Base-by-base conservation (phyloP, 2,888 invertebrate genomes). In the Dicranocentrus wangi region DNA sequence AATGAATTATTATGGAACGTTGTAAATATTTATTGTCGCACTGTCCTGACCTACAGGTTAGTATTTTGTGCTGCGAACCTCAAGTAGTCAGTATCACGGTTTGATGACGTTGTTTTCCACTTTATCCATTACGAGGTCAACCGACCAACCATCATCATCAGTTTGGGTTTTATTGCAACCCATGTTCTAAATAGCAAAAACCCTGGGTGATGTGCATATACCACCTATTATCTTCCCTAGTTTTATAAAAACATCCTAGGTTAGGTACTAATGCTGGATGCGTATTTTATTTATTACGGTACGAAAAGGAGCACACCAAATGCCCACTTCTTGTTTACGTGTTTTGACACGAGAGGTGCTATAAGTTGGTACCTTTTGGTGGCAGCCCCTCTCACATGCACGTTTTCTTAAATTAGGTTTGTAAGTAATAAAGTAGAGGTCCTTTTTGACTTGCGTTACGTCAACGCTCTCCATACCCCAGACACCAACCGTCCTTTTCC, bases 21-120 rank as follows among this genome's bases (percentile, higher is more conserved):
- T 47, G 27, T 71, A 61, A 71, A 71, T 2, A 28, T n/a, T 60
- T 51, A 61, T 19, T 25, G 19, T n/a, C 23, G 8, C 2, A 73
- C 19, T n/a, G 47, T n/a, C 13, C 69, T 61, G 71, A 71, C 71
- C 71, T 71, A 71, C 71, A 60, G 47, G 60, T 21, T 1, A 21
- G 21, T n/a, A n/a, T n/a, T n/a, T n/a, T n/a, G n/a, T 5, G 27
- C 5, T 23, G n/a, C 15, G 27, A 27, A n/a, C 21, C 58, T 32
- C 32, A 32, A 32, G 32, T 32, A 32, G 5, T 32, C 32, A 32
- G 10, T 7, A 32, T 3, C 10, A 32, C 32, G n/a, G n/a, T n/a
- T n/a, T 32, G 32, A 32, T 7, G 32, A 32, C 10, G 32, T 65
- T 42, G 15, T 19, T 65, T n/a, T 27, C 47, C 25, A 42, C 15